Evolutionary conservation across 2,888 invertebrate species (phyloP), one percentile per base, ranked within the genome.

Genomic region (Cenopis cana): DNA sequence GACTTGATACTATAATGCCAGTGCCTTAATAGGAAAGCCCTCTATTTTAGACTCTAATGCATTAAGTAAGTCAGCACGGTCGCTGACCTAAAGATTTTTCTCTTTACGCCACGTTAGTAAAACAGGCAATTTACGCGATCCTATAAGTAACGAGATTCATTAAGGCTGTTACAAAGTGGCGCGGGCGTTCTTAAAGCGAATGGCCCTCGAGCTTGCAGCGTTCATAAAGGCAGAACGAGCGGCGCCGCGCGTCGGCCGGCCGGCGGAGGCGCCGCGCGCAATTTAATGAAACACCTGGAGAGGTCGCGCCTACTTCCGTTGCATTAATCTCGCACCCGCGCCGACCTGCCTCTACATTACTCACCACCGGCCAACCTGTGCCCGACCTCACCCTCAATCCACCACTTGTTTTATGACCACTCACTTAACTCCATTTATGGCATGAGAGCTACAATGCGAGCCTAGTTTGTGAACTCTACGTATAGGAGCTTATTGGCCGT

Each of bases 71-170:
- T 60, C 55, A 84, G 81, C 81, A 76, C 83, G 79, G 84, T 83
- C 85, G 81, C 80, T 86, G 83, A 86, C 84, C 86, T 83, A 85
- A 85, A 85, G 83, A 85, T 87, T 87, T 86, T 85, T 83, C 69
- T 70, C 78, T 69, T 73, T 68, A 76, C 78, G 79, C 79, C 80
- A 82, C 85, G 86, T 88, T 88, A 87, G 88, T 88, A 86, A 91
- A 90, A 88, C 90, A 85, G 90, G 91, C 88, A 91, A 93, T 93
- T 93, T 91, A 89, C 89, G 89, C 85, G 85, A 87, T 89, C 91
- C 91, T 92, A 91, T 92, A 91, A 93, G 93, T 92, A 93, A 92
- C 92, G 88, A 91, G 91, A 92, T 93, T 93, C 91, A 93, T 93
- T 93, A 93, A 90, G 88, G 88, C 86, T 84, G 90, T 92, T 92